Conservation (phyloP, 2,113 vertebrate genomes). For the Caretta caretta region DNA sequence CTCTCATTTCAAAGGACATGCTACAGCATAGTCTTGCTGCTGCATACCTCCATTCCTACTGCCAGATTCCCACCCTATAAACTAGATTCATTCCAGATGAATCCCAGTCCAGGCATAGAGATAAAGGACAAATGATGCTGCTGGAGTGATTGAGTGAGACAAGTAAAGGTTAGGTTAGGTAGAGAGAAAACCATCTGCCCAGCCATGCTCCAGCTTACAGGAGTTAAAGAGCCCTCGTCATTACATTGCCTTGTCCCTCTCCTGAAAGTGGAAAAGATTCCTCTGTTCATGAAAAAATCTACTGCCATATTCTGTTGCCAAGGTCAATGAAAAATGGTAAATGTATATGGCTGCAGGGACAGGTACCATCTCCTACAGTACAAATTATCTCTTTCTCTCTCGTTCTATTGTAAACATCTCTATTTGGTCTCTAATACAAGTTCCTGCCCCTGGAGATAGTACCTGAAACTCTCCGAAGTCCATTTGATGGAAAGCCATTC, state of each 20-base stretch:
- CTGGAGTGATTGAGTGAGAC: neutral
- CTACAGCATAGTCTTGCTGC: neutral
- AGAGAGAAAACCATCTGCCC: neutral
- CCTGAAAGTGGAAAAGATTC: neutral
- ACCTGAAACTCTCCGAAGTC: slow-evolving; percentile 62
- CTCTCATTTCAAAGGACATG: neutral
- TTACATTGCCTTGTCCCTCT: neutral
- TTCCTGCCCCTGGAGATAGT: slow-evolving; percentile 61
- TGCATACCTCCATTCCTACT: neutral
- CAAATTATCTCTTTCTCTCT: slow-evolving; percentile 16
- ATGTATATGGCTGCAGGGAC: neutral
- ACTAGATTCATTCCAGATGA: neutral
- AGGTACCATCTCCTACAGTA: slow-evolving; percentile 13
- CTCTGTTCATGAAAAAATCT: neutral
- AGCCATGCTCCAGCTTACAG: neutral
- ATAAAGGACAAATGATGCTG: neutral
- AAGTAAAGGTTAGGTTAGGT: neutral
- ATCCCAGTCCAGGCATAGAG: neutral
- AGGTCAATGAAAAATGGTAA: slow-evolving; percentile 16
- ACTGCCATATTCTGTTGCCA: neutral
- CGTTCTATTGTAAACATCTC: slow-evolving; percentile 47
- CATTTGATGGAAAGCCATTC: slow-evolving; percentile 61
- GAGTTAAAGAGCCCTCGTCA: neutral
- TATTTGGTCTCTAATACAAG: slow-evolving; percentile 68
- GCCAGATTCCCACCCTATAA: neutral